Evolutionary conservation across 2,113 vertebrate genomes (phyloP).

Genomic region (Zapornia atra): DNA sequence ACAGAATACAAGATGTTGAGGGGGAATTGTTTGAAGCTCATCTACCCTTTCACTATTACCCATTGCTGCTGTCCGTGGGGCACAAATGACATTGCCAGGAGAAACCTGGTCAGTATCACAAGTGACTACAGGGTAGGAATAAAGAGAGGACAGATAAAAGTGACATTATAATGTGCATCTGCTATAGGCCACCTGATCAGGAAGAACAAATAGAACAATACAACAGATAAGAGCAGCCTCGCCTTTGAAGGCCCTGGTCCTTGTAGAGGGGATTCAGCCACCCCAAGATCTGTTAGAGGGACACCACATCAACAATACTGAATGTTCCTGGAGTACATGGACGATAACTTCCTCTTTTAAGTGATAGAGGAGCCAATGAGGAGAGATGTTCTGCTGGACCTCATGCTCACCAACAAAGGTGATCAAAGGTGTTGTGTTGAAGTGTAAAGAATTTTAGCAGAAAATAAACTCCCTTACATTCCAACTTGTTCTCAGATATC

Average conservation of each 20-base stretch:
- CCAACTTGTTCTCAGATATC: too few species aligned
- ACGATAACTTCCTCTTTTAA: too few species aligned
- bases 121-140: not conserved
- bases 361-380: not conserved
- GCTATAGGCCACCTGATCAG: not conserved
- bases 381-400: not conserved
- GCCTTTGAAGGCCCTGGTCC: not conserved
- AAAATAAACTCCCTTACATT: too few species aligned
- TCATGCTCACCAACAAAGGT: not conserved
- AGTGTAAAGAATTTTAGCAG: too few species aligned
- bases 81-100: not conserved
- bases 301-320: not conserved
- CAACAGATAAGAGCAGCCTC: not conserved
- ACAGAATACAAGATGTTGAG: not conserved
- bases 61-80: not conserved
- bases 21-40: not conserved
- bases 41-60: not conserved
- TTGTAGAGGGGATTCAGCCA: rapidly evolving
- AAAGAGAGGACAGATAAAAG: not conserved
- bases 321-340: not conserved
- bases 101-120: not conserved
- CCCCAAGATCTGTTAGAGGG: not conserved
- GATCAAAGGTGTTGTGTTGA: too few species aligned
- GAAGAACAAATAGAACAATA: not conserved
- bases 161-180: not conserved